Conservation (phyloP, 2,113 vertebrate species). For the Gulo gulo region DNA sequence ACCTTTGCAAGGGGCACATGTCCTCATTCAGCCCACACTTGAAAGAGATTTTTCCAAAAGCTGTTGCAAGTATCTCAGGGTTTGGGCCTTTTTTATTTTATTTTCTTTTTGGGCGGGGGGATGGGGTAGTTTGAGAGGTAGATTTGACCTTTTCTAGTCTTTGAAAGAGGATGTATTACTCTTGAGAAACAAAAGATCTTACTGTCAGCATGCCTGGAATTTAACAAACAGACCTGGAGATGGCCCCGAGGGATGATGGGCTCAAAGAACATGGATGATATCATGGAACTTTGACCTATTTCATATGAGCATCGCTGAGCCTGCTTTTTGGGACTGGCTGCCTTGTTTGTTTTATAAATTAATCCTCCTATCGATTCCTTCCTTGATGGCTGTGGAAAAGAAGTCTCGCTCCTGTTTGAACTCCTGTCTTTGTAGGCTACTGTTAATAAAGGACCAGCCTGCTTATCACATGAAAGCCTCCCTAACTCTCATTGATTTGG, state of each 20-base stretch:
- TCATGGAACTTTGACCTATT: constrained; percentile 17
- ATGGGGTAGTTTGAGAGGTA: fast-evolving
- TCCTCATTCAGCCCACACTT: neutral
- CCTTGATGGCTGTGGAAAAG: neutral
- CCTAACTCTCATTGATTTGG: neutral
- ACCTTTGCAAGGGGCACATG: neutral
- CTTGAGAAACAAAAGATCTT: constrained; percentile 45
- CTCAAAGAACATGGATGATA: constrained; percentile 30
- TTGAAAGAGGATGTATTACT: constrained; percentile 40
- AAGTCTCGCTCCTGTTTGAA: constrained; percentile 11
- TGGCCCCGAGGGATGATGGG: neutral
- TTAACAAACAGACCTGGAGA: constrained; percentile 32
- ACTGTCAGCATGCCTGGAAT: constrained; percentile 13
- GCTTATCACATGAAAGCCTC: neutral
- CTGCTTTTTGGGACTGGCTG: neutral
- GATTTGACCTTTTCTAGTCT: constrained; percentile 41
- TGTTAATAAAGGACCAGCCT: neutral
- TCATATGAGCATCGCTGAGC: neutral
- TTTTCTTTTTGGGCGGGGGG: fast-evolving
- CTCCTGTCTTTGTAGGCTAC: neutral
- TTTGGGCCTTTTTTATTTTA: neutral
- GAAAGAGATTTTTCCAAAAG: constrained; percentile 32
- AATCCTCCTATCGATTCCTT: neutral
- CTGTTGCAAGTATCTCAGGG: neutral
- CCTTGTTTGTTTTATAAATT: constrained; percentile 44